Evolutionary conservation across 2,113 vertebrate species (phyloP).

Genomic region (Hystrix brachyura): DNA sequence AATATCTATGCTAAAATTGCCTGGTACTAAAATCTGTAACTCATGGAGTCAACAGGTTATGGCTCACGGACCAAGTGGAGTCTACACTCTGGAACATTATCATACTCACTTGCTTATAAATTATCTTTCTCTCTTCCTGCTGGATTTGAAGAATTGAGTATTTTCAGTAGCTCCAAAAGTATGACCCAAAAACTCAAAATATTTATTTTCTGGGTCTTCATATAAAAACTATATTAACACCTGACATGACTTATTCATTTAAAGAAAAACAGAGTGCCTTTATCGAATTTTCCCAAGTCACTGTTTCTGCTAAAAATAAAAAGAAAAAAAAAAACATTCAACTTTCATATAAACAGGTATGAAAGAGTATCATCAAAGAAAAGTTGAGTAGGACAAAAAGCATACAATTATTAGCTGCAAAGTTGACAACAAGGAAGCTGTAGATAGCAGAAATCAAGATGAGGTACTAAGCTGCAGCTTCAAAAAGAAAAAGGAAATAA

Average conservation of each 20-base stretch:
- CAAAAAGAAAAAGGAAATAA: neutral
- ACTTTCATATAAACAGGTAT: neutral
- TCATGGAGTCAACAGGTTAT: neutral
- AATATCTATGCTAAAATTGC: neutral
- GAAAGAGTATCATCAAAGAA: neutral
- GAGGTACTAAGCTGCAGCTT: neutral
- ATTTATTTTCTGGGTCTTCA: neutral
- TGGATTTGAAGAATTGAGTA: neutral
- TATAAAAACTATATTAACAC: neutral
- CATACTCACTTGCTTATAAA: neutral
- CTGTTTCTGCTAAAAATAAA: neutral
- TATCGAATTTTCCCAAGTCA: neutral
- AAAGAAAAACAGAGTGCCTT: neutral
- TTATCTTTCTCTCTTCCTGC: neutral
- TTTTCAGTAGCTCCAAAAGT: neutral
- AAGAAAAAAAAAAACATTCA: neutral
- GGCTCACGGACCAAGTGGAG: neutral
- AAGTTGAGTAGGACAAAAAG: neutral
- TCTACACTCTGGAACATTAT: neutral
- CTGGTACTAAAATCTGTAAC: neutral
- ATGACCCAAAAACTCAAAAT: neutral
- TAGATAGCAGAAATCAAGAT: neutral
- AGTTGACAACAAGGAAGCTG: neutral
- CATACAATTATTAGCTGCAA: neutral
- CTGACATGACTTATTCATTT: neutral